phyloP scores from a whole-genome alignment of 2,888 invertebrate species.

The Tortricodes alternella region DNA sequence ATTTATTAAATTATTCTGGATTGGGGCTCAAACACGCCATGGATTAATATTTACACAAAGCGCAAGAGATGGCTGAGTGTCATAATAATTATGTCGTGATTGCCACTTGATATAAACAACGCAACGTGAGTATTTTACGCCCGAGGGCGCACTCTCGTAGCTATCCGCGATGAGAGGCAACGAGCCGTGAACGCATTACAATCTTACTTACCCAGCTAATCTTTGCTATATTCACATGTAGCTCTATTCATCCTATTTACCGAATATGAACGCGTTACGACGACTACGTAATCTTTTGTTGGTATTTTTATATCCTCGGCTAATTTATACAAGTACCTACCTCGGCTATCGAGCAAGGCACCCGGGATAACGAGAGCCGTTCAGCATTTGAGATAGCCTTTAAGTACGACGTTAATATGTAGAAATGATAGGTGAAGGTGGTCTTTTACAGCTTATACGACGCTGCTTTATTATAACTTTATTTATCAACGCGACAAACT shows the following conservation, averaged over 20 bases:
- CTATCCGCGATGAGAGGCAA: slow-evolving; percentile 49
- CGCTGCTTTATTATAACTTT: too few species aligned
- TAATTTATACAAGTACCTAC: too few species aligned
- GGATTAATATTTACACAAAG: background rate
- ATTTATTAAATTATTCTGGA: too few species aligned
- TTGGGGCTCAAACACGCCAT: background rate
- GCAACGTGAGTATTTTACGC: slow-evolving; percentile 59
- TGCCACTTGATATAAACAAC: slow-evolving; percentile 50
- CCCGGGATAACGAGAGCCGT: too few species aligned
- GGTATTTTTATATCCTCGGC: too few species aligned
- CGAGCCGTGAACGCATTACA: slow-evolving; percentile 59
- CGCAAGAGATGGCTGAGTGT: slow-evolving; percentile 28
- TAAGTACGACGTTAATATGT: too few species aligned
- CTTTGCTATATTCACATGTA: slow-evolving; percentile 41
- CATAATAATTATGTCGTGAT: slow-evolving; percentile 36
- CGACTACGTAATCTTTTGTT: background rate
- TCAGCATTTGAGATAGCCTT: too few species aligned
- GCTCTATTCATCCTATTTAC: background rate
- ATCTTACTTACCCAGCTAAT: slow-evolving; percentile 51
- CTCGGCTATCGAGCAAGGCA: too few species aligned
- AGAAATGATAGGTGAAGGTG: too few species aligned
- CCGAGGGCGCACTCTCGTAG: slow-evolving; percentile 41
- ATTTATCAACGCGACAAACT: slow-evolving; percentile 7
- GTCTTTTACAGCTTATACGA: too few species aligned
- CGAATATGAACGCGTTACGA: background rate